Evolutionary conservation across 2,113 vertebrate genomes (phyloP), one percentile per base, ranked within the genome.

Genomic region (Toxostoma redivivum): DNA sequence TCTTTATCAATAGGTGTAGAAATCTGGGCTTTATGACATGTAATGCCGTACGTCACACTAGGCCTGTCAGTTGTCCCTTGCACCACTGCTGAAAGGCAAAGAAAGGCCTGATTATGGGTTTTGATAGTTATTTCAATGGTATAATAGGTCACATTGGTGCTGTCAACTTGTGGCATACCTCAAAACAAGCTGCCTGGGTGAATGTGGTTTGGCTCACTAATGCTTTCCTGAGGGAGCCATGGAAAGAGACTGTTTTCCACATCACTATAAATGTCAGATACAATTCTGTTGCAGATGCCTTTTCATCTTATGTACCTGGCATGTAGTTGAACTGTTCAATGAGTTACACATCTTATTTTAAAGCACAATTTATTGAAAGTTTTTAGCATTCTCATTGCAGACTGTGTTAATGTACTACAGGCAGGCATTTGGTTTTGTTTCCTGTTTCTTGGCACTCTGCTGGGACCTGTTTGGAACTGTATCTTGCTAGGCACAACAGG

Each of bases 11-110:
- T 38, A 88, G 37, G 11, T 66, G 2, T 4, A 57, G 40, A n/a
- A 61, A 73, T 42, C 25, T 73, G 77, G 40, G 40, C 64, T 88
- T 23, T 13, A 13, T 51, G 33, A 4, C 24, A 7, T 2, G 1
- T 51, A 81, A 47, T 2, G 5, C 24, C 23, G 2, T 22, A 40
- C 0, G 0, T 70, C n/a, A 7, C 77, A 18, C 35, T n/a, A 37
- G 67, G 22, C 54, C 38, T 81, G 30, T 7, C 54, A 81, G n/a
- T 53, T 80, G 27, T 91, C 25, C 64, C 38, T 7, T 17, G 23
- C 19, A 22, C 25, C 51, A 18, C 22, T 61, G 44, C 40, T 90
- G 22, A 81, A 86, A 88, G 58, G 62, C 28, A 88, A 53, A 65
- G 35, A 73, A 77, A 66, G 4, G 35, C 19, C 9, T 40, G 19